phyloP scores from a whole-genome alignment of 2,797 vertebrate species.

The Hyperoplus lanceolatus region DNA sequence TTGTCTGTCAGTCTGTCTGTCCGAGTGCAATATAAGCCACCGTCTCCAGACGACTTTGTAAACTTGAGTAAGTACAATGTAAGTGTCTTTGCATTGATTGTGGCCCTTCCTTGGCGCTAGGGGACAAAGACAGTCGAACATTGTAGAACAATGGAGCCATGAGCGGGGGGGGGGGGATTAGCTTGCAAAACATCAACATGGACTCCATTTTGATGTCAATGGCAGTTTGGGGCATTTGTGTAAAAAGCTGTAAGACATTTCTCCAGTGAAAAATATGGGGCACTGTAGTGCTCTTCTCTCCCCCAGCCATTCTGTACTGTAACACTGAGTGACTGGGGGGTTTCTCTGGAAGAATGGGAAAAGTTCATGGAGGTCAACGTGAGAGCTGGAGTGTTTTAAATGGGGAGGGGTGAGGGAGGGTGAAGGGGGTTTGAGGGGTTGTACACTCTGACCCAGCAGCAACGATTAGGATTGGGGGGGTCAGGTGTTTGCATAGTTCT shows the following conservation, averaged over 20 bases:
- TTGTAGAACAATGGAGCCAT: constrained; percentile 75
- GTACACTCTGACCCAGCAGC: constrained; percentile 86
- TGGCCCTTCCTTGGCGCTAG: constrained; percentile 85
- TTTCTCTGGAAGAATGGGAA: constrained; percentile 19
- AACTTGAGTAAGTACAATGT: constrained; percentile 80
- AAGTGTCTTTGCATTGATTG: constrained; percentile 84
- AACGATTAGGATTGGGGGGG: constrained; percentile 85
- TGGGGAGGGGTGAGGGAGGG: constrained; percentile 26
- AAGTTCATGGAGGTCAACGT: constrained; percentile 49
- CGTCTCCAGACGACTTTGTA: constrained; percentile 82
- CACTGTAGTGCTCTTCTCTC: constrained; percentile 67
- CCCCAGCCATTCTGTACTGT: constrained; percentile 69
- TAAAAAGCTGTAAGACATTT: constrained; percentile 66
- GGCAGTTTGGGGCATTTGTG: constrained; percentile 80
- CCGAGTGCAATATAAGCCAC: constrained; percentile 81
- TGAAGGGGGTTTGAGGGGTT: constrained; percentile 62
- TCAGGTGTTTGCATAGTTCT: constrained; percentile 89
- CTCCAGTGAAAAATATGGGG: constrained; percentile 56
- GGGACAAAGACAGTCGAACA: constrained; percentile 82
- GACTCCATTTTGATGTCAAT: constrained; percentile 78
- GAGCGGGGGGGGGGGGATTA: constrained; percentile 37
- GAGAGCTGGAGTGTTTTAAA: constrained; percentile 50
- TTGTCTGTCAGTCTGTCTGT: constrained; percentile 72
- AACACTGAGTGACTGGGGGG: constrained; percentile 66
- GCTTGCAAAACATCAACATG: constrained; percentile 69